These are phyloP conservation scores for Dendrolimus kikuchii DNA, from an alignment of 1,140 invertebrate species.

Conservation along the genomic window DNA sequence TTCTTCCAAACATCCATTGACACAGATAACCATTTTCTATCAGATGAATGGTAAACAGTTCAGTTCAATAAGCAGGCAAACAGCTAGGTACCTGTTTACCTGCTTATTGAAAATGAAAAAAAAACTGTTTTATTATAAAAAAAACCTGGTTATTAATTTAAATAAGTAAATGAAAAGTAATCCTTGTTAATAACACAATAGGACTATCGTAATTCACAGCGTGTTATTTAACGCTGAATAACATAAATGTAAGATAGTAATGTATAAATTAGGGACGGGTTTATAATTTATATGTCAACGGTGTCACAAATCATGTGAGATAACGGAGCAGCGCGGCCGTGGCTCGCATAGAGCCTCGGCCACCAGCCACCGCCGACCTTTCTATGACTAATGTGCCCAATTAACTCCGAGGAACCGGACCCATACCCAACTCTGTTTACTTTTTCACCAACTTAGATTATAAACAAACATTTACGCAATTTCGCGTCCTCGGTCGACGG, in stretches of 20 bases:
- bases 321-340: slow-evolving; percentile 21
- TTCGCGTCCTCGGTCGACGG: no score
- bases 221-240: slow-evolving; percentile 1
- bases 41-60: no score
- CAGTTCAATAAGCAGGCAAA: no score
- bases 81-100: no score
- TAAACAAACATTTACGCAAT: slow-evolving; percentile 18
- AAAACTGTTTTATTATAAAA: no score
- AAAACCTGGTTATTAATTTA: no score
- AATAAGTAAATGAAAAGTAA: no score
- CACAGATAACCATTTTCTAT: no score
- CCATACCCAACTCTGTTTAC: slow-evolving; percentile 23
- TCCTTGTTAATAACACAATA: no score
- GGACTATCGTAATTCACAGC: not conserved
- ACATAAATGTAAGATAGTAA: slow-evolving; percentile 1
- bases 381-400: slow-evolving; percentile 35
- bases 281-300: slow-evolving; percentile 29
- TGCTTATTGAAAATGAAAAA: no score
- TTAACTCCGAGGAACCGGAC: slow-evolving; percentile 26
- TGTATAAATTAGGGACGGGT: slow-evolving; percentile 15
- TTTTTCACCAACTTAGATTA: slow-evolving; percentile 23
- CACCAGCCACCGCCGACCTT: slow-evolving; percentile 10
- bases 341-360: not conserved
- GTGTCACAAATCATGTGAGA: slow-evolving; percentile 36
- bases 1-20: no score